Percentiles rank a stretch among this genome's conserved stretches.
Conservation (phyloP, 2,797 vertebrate species). For the Taenioides sp. region DNA sequence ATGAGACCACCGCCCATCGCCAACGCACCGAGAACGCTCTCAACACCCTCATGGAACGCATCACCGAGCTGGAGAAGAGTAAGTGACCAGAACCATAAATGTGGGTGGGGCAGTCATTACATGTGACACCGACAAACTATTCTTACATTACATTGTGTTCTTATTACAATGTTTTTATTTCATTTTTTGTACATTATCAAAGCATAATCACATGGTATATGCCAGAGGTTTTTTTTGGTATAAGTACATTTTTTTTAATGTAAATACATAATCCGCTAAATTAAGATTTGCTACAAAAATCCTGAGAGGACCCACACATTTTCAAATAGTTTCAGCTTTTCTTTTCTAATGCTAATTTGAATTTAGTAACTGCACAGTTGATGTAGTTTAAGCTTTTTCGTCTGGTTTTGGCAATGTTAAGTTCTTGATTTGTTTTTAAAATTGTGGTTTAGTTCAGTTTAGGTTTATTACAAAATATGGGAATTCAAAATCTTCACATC, state of each 20-base stretch:
- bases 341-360: neutral
- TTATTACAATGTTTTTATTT: too few relatives aligned
- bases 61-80: slow-evolving; percentile 93
- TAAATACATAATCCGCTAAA: too few relatives aligned
- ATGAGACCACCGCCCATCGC: slow-evolving; percentile 90
- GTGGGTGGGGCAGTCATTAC: too few relatives aligned
- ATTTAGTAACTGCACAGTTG: neutral
- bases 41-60: slow-evolving; percentile 90
- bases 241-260: too few relatives aligned
- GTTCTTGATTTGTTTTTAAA: neutral
- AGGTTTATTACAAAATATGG: neutral
- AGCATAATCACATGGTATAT: too few relatives aligned
- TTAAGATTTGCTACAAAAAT: too few relatives aligned
- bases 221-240: too few relatives aligned
- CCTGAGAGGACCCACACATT: too few relatives aligned
- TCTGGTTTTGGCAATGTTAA: neutral
- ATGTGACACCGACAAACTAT: neutral
- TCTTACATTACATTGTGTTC: neutral
- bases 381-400: neutral
- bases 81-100: slow-evolving; percentile 22
- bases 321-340: too few relatives aligned
- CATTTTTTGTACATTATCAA: too few relatives aligned
- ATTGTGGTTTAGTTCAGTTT: neutral
- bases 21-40: slow-evolving; percentile 90
- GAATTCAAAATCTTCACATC: neutral